Evolutionary conservation across 2,113 vertebrate genomes (phyloP).

Genomic region (Bostrychus sinensis): DNA sequence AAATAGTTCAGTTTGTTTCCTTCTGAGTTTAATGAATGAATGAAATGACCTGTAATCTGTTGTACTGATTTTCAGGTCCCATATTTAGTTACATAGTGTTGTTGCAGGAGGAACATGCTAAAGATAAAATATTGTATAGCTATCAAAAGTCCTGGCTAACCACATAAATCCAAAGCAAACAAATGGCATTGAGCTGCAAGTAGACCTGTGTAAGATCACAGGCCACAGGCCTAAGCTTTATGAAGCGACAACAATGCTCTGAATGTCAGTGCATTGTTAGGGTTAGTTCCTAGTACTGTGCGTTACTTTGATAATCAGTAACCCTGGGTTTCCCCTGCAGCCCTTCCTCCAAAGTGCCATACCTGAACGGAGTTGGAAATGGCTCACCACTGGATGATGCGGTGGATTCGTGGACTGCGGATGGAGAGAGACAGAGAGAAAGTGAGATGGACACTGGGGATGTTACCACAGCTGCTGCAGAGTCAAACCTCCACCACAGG

Average conservation of each 20-base stretch:
- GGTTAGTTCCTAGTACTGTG: neutral
- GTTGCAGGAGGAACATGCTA: neutral
- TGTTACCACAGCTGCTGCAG: slow-evolving; percentile 44
- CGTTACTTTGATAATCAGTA: slow-evolving; percentile 19
- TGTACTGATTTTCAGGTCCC: neutral
- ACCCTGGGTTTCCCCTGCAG: slow-evolving; percentile 30
- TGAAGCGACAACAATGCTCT: too few species aligned
- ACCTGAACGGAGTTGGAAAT: slow-evolving; percentile 39
- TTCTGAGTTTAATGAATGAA: neutral
- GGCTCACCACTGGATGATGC: slow-evolving; percentile 47
- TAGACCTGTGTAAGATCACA: neutral
- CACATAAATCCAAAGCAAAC: neutral
- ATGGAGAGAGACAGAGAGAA: slow-evolving; percentile 54
- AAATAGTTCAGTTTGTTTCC: neutral
- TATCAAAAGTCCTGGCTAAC: neutral
- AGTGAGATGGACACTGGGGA: slow-evolving; percentile 37
- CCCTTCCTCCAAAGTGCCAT: slow-evolving; percentile 41
- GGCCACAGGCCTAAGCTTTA: too few species aligned
- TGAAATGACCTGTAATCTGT: neutral
- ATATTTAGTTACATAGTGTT: too few species aligned
- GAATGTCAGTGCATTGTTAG: too few species aligned
- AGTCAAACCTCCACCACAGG: slow-evolving; percentile 48
- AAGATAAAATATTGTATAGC: neutral
- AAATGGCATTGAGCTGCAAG: neutral
- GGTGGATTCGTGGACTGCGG: slow-evolving; percentile 2